Evolutionary conservation across 2,888 invertebrate genomes (phyloP), one percentile per base, ranked within the genome.

Genomic region (Pharmacophagus antenor): DNA sequence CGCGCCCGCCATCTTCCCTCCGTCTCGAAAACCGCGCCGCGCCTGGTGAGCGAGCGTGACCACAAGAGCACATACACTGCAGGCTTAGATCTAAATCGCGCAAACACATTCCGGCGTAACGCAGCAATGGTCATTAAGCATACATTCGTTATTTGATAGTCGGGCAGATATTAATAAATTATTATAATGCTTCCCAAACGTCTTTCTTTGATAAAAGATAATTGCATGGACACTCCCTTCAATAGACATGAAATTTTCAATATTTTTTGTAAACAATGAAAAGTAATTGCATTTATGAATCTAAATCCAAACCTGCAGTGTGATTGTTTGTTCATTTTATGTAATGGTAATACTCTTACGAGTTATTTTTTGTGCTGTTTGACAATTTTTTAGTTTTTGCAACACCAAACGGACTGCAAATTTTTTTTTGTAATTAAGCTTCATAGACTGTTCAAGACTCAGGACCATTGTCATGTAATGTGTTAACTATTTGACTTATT

Each of bases 21-120:
- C 86, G 91, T 61, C 88, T 93, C 70, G 93, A 93, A 69, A 88
- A 86, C 72, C 91, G 91, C 72, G 91, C 85, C 78, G 92, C 85
- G 88, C 92, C 85, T 84, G 92, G 87, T 89, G 88, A 90, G 89
- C 82, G 85, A 84, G 88, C 88, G 87, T 88, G 88, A 88, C 85
- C 77, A 72, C 77, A 65, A 72, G 76, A 74, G 77, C 65, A 59
- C 67, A 64, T 67, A 79, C 88, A 88, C 82, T 84, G 87, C 88
- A 82, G 85, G 85, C 79, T 83, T 76, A 70, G 77, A 80, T 76
- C 63, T 66, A 63, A 64, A 65, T 69, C 68, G 70, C 68, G 70
- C 71, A 68, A 63, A 70, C 72, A 87, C 87, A 88, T 87, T 87
- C 88, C 88, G 62, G 60, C 50, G 49, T 63, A 66, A 61, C 44